These are phyloP conservation scores for Madoqua kirkii DNA, from an alignment of 2,113 vertebrate species.

Conservation along the genomic window DNA sequence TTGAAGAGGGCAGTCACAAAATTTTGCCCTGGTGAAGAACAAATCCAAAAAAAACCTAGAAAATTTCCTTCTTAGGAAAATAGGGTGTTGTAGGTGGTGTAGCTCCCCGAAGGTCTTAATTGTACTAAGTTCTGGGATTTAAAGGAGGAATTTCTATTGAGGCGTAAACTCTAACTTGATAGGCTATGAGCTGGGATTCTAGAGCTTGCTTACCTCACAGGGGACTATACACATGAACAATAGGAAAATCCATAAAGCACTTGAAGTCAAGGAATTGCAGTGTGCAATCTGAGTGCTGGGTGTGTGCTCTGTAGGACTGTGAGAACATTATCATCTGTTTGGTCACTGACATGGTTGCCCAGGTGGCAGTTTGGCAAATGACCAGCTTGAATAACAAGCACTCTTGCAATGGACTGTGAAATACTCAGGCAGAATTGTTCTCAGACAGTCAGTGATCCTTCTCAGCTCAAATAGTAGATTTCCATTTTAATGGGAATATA, in stretches of 20 bases:
- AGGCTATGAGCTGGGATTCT: background rate
- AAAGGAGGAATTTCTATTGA: constrained; percentile 1
- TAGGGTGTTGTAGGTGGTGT: background rate
- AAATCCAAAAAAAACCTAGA: background rate
- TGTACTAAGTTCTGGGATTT: background rate
- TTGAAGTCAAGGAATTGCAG: constrained; percentile 26
- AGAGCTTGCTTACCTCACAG: background rate
- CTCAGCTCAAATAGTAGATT: constrained; percentile 34
- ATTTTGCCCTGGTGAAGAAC: background rate
- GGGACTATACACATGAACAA: background rate
- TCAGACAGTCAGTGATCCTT: constrained; percentile 26
- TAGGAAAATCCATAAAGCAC: constrained; percentile 5
- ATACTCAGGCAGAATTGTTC: background rate
- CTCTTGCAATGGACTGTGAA: constrained; percentile 44
- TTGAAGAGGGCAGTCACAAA: background rate
- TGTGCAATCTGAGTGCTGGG: constrained; percentile 1
- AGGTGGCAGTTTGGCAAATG: constrained; percentile 66
- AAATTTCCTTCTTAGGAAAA: constrained; percentile 31
- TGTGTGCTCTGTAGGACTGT: constrained; percentile 46
- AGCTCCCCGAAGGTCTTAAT: background rate
- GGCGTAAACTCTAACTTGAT: background rate
- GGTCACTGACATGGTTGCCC: constrained; percentile 49
- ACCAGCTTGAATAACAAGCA: constrained; percentile 41
- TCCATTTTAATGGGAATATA: constrained; percentile 34
- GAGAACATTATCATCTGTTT: constrained; percentile 66